Percentiles rank a stretch among this genome's conserved stretches.
Evolutionary conservation across 2,113 vertebrate genomes (phyloP).

Genomic region (Tympanuchus pallidicinctus): DNA sequence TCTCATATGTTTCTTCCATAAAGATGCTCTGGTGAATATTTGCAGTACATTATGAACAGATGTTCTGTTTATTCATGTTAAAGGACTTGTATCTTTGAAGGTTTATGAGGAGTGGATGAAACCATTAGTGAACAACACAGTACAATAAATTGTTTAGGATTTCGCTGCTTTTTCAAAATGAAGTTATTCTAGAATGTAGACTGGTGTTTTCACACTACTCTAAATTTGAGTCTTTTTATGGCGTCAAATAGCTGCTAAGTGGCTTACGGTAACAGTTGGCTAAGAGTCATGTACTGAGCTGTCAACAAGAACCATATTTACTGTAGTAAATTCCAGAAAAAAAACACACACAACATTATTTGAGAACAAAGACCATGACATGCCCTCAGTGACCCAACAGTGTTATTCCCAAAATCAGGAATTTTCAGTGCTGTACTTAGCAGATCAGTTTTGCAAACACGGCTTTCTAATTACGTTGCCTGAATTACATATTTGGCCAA

Average conservation of each 20-base stretch:
- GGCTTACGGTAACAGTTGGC: not conserved
- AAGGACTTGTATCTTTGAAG: not conserved
- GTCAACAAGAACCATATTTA: not conserved
- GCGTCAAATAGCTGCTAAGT: not conserved
- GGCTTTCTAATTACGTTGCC: not conserved
- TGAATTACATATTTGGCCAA: not conserved
- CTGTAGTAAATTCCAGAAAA: not conserved
- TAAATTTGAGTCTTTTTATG: not conserved
- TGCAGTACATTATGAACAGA: not conserved
- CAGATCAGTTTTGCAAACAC: not conserved
- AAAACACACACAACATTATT: not conserved
- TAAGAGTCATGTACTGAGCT: not conserved
- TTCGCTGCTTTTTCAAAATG: not conserved
- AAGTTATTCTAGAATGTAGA: not conserved
- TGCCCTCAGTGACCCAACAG: not conserved
- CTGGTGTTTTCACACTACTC: not conserved
- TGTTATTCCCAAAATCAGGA: not conserved
- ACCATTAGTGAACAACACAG: not conserved
- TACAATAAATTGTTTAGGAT: not conserved
- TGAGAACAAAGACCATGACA: not conserved
- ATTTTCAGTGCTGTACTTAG: not conserved
- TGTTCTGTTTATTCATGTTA: not conserved
- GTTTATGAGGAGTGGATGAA: constrained; percentile 1
- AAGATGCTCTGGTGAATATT: not conserved
- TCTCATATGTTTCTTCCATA: not conserved